phyloP scores from a whole-genome alignment of 2,113 vertebrate genomes.

The Sylvilagus bachmani region DNA sequence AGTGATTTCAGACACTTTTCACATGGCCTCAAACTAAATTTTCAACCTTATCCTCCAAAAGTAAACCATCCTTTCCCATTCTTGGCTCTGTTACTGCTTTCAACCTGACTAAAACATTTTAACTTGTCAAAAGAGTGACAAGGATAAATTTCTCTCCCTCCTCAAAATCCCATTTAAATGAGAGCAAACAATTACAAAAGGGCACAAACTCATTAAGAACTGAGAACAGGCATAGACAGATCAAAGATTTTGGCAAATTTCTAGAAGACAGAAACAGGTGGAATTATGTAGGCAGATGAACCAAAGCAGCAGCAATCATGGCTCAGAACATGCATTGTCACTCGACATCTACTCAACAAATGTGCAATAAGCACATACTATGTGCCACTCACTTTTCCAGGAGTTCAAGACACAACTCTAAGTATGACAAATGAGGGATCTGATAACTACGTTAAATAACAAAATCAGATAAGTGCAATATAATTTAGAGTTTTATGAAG shows the following conservation, averaged over 20 bases:
- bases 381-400: not conserved
- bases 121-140: not conserved
- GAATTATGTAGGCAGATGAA: slow-evolving; percentile 3
- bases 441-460: not conserved
- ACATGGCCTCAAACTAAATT: slow-evolving; percentile 31
- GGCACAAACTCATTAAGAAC: slow-evolving; percentile 48
- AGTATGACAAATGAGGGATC: not conserved
- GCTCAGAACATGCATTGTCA: slow-evolving; percentile 43
- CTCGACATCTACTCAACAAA: slow-evolving; percentile 28
- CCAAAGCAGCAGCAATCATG: not conserved
- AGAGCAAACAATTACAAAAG: slow-evolving; percentile 39
- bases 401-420: not conserved
- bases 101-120: not conserved
- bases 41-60: slow-evolving; percentile 58
- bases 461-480: not conserved
- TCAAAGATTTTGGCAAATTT: slow-evolving; percentile 40
- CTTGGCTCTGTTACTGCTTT: slow-evolving; percentile 10
- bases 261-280: not conserved
- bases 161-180: not conserved
- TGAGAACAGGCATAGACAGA: not conserved
- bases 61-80: slow-evolving; percentile 24
- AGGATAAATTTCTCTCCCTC: slow-evolving; percentile 2
- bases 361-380: not conserved
- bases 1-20: slow-evolving; percentile 49
- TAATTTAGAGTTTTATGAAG: not conserved